phyloP scores from a whole-genome alignment of 1,140 invertebrate species.

The Solenopsis fugax region DNA sequence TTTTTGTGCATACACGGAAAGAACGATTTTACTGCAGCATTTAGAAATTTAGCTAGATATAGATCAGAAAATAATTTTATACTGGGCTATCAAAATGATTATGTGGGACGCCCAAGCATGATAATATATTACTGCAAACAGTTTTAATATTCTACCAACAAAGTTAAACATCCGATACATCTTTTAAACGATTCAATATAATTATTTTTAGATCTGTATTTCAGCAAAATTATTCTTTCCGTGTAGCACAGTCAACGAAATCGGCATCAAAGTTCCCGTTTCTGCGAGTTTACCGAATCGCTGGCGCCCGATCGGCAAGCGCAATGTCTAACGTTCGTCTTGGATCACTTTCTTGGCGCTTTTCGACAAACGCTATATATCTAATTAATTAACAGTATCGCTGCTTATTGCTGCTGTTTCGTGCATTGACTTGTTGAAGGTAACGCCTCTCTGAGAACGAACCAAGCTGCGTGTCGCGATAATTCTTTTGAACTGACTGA shows the following conservation, averaged over 20 bases:
- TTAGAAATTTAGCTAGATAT: no score
- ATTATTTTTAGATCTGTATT: no score
- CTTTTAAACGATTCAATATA: no score
- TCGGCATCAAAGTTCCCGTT: conserved; percentile 29
- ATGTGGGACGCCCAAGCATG: no score
- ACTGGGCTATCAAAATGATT: no score
- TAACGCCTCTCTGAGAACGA: conserved; percentile 66
- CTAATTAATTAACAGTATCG: conserved; percentile 72
- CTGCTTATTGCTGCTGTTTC: conserved; percentile 78
- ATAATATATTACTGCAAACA: no score
- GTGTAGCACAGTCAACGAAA: background rate
- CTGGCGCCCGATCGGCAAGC: conserved; percentile 52
- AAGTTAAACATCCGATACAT: no score
- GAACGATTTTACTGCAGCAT: no score
- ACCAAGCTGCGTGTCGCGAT: conserved; percentile 69
- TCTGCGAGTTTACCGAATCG: conserved; percentile 33
- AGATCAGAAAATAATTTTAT: no score
- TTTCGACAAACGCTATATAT: conserved; percentile 63
- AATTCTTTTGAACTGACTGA: background rate
- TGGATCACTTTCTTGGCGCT: conserved; percentile 62
- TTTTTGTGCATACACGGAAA: background rate
- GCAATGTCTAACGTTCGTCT: conserved; percentile 42
- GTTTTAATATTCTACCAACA: no score
- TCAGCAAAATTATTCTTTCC: no score
- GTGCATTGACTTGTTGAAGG: conserved; percentile 77